A percentile compares a stretch with the other conserved stretches of the same genome.
Conservation (phyloP, 2,113 vertebrate species). For the Epinephelus fuscoguttatus region DNA sequence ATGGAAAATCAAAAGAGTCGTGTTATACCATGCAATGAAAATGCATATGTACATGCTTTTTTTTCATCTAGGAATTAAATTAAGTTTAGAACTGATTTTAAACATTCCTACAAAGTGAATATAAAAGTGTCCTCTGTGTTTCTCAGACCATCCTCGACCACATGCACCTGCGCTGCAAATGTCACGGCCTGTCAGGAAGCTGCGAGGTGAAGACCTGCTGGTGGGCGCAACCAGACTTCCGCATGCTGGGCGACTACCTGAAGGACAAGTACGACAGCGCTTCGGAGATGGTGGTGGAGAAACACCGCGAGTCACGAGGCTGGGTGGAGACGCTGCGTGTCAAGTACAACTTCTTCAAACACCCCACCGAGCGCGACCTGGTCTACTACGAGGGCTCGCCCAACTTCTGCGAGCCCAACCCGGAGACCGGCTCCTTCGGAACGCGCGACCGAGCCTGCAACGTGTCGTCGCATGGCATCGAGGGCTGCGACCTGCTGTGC, state of each 20-base stretch:
- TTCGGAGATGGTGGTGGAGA: conserved; percentile 98
- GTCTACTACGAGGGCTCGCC: conserved; percentile 99
- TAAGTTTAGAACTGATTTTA: neutral
- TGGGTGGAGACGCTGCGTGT: conserved; percentile 98
- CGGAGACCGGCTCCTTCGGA: conserved; percentile 96
- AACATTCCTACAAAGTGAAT: neutral
- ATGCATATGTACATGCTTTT: neutral
- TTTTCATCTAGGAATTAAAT: neutral
- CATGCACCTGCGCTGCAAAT: conserved; percentile 99
- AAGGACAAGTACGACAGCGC: conserved; percentile 99
- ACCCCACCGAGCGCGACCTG: conserved; percentile 95
- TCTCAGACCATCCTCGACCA: conserved; percentile 96
- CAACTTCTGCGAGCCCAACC: conserved; percentile 98
- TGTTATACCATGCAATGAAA: too few relatives aligned
- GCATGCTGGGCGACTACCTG: conserved; percentile 95
- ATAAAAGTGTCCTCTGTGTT: neutral
- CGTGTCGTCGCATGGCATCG: conserved; percentile 97
- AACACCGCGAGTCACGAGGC: conserved; percentile 95
- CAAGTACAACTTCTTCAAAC: conserved; percentile 97
- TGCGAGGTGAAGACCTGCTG: conserved; percentile 99
- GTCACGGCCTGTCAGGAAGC: conserved; percentile 96
- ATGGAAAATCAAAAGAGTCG: too few relatives aligned
- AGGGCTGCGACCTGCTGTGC: conserved; percentile 97
- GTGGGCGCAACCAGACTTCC: conserved; percentile 98
- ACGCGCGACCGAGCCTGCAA: conserved; percentile 96